These are phyloP conservation scores for Trissoscelio sp. DNA, from an alignment of 2,888 invertebrate species.

Conservation along the genomic window DNA sequence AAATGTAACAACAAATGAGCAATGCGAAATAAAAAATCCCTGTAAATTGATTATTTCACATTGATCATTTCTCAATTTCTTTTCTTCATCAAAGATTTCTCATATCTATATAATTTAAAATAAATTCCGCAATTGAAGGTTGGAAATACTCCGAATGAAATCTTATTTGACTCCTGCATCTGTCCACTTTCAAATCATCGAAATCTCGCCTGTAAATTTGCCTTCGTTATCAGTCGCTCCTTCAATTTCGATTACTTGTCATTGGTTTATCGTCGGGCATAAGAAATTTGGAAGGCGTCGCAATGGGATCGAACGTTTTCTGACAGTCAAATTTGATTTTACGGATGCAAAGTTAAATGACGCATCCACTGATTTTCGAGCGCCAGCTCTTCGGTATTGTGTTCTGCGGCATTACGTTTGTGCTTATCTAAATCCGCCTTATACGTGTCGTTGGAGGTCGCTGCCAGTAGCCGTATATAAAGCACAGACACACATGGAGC, in stretches of 20 bases:
- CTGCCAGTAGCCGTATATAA: slow-evolving; percentile 20
- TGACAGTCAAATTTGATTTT: slow-evolving; percentile 38
- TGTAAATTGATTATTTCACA: too few relatives aligned
- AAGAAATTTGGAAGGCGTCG: neutral
- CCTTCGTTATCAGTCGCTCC: neutral
- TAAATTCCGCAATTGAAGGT: too few relatives aligned
- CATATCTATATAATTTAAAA: too few relatives aligned
- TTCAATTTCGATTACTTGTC: neutral
- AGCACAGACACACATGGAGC: slow-evolving; percentile 11
- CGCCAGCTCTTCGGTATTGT: slow-evolving; percentile 13
- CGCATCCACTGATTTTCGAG: slow-evolving; percentile 29
- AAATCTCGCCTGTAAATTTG: too few relatives aligned
- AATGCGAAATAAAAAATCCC: too few relatives aligned
- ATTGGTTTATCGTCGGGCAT: neutral
- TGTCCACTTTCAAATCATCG: too few relatives aligned
- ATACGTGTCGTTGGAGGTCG: slow-evolving; percentile 31
- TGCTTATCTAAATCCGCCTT: slow-evolving; percentile 37
- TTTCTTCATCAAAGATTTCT: too few relatives aligned
- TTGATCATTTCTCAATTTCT: too few relatives aligned
- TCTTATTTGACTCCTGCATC: too few relatives aligned
- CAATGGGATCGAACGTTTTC: neutral
- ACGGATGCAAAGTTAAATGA: slow-evolving; percentile 43
- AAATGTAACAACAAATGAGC: too few relatives aligned
- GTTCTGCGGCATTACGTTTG: slow-evolving; percentile 50
- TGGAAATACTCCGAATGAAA: too few relatives aligned